Evolutionary conservation across 1,140 invertebrate species (phyloP).

Genomic region (Oscheius sp.): DNA sequence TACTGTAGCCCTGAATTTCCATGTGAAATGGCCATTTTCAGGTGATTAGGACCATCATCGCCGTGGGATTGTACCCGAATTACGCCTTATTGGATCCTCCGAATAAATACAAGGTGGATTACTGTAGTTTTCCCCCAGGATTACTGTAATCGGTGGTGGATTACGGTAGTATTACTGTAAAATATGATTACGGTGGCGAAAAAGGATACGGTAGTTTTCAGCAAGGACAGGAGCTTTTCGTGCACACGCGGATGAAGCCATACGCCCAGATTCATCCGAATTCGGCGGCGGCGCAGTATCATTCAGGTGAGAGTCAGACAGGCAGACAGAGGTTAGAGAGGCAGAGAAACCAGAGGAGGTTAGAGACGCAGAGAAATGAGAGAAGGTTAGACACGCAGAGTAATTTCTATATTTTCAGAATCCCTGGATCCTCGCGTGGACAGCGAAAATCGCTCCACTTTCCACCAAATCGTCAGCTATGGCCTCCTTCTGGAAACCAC

Average conservation of each 20-base stretch:
- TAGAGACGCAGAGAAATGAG: no score
- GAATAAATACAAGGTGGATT: slow-evolving; percentile 32
- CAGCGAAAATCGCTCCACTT: background rate
- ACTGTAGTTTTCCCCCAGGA: background rate
- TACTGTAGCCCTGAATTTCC: no score
- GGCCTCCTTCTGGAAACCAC: slow-evolving; percentile 32
- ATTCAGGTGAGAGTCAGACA: slow-evolving; percentile 19
- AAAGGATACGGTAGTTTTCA: slow-evolving; percentile 1
- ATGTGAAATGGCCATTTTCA: background rate
- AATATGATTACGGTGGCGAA: no score
- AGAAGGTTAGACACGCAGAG: background rate
- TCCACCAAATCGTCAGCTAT: slow-evolving; percentile 25
- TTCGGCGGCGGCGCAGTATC: slow-evolving; percentile 33
- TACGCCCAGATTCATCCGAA: slow-evolving; percentile 35
- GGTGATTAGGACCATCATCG: slow-evolving; percentile 21
- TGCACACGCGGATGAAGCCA: slow-evolving; percentile 29
- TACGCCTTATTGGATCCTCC: slow-evolving; percentile 25
- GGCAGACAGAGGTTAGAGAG: no score
- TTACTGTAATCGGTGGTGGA: no score
- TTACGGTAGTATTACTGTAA: no score
- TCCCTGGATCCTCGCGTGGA: background rate
- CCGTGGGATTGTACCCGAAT: slow-evolving; percentile 26
- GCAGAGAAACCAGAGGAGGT: no score
- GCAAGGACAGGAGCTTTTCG: slow-evolving; percentile 35
- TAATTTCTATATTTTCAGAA: background rate